These are phyloP conservation scores for Ophioninae sp. DNA, from an alignment of 2,888 invertebrate species.

Conservation along the genomic window DNA sequence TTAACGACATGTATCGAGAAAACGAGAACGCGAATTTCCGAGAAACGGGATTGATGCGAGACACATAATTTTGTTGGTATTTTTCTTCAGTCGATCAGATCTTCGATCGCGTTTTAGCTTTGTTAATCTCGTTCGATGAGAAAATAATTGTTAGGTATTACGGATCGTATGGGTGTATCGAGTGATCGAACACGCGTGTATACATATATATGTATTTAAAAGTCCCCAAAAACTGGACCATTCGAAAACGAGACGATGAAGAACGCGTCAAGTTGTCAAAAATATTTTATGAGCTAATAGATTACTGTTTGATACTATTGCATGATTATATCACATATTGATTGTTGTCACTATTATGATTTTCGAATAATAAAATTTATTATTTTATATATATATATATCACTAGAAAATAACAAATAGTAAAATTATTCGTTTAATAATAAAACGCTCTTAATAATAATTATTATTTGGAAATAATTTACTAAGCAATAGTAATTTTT, in stretches of 20 bases:
- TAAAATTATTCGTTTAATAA: too few relatives aligned
- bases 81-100: slow-evolving; percentile 30
- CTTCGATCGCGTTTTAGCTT: slow-evolving; percentile 38
- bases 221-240: background rate
- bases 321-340: background rate
- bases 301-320: background rate
- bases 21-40: background rate
- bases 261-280: background rate
- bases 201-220: background rate
- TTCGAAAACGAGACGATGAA: background rate
- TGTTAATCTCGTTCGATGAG: slow-evolving; percentile 61
- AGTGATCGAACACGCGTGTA: too few relatives aligned
- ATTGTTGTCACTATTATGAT: too few relatives aligned
- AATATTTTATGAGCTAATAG: background rate
- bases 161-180: slow-evolving; percentile 10
- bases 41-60: background rate
- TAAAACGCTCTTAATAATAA: too few relatives aligned
- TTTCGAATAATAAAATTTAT: too few relatives aligned
- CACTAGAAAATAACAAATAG: too few relatives aligned
- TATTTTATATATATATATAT: too few relatives aligned
- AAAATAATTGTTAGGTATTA: slow-evolving; percentile 45
- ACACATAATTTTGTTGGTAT: background rate
- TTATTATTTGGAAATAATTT: too few relatives aligned
- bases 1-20: background rate
- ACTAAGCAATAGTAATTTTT: too few relatives aligned